Percentiles rank a stretch among this genome's conserved stretches.
Evolutionary conservation across 2,888 invertebrate genomes (phyloP).

Genomic region (Eristalinus aeneus): DNA sequence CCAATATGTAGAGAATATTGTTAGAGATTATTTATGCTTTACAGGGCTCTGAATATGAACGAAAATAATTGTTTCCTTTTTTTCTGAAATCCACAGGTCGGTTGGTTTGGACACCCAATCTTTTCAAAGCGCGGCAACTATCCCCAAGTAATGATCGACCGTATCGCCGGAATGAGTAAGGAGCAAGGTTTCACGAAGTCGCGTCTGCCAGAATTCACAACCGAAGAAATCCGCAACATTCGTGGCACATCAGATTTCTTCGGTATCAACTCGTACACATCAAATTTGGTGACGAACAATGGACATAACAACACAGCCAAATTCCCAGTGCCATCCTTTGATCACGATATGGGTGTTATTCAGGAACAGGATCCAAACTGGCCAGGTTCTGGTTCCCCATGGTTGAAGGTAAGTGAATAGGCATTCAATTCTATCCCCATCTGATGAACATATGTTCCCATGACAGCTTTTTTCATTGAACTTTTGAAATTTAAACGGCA

Average conservation of each 20-base stretch:
- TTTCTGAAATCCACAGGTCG: constrained; percentile 80
- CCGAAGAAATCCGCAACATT: constrained; percentile 83
- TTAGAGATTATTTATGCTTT: too few species aligned
- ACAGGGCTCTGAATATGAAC: not conserved
- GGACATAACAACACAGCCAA: constrained; percentile 79
- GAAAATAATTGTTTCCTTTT: too few species aligned
- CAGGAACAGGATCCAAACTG: constrained; percentile 83
- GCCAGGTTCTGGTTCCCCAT: constrained; percentile 83
- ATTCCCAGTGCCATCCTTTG: constrained; percentile 82
- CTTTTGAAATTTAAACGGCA: too few species aligned
- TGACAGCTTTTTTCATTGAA: too few species aligned
- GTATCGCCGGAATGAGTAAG: constrained; percentile 83
- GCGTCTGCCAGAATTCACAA: constrained; percentile 84
- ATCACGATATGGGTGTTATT: constrained; percentile 84
- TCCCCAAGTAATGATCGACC: constrained; percentile 84
- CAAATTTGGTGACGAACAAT: constrained; percentile 80
- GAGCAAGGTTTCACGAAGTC: constrained; percentile 83
- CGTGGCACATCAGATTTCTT: constrained; percentile 86
- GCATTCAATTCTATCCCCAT: too few species aligned
- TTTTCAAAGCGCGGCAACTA: constrained; percentile 85
- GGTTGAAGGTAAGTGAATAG: constrained; percentile 85
- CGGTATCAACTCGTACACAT: constrained; percentile 88
- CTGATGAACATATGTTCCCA: too few species aligned
- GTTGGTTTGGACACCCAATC: constrained; percentile 87
- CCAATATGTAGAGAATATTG: too few species aligned